Evolutionary conservation across 1,140 invertebrate species (phyloP), one percentile per base, ranked within the genome.

Genomic region (Achatina immaculata): DNA sequence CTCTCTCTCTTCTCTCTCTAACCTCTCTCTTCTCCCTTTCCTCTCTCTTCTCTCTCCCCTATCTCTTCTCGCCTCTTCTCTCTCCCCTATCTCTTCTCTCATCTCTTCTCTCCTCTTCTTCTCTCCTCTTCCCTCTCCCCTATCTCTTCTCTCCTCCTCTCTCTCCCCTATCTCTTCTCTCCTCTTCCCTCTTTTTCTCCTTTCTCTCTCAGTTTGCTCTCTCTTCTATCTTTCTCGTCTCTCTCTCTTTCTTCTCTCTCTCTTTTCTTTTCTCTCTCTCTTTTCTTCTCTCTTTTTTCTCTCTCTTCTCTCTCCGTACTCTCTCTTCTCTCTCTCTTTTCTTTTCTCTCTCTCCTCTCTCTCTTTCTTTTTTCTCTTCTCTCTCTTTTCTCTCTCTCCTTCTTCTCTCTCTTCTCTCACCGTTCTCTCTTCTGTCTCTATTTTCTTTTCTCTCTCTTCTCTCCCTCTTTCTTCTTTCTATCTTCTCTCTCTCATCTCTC

Each of bases 121-220:
- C 19, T 69, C 40, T 69, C 7, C 36, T 34, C 1, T 34, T 38
- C 1, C 38, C 34, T 2, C 34, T 38, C 34, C 1, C 34, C 38
- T 19, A 19, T 16, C 38, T 0, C 6, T 36, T 72, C 40, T 43
- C 4, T 38, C 69, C 38, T 28, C 1, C 69, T 72, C 40, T 72
- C 69, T 72, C 69, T 72, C 69, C 38, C 34, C 43, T 42, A 28
- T 42, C n/a, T 28, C n/a, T 28, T 45, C 24, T 74, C 72, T 74
- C 34, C n/a, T 6, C 31, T 14, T 9, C n/a, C 43, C 31, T 45
- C 72, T 43, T 45, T 31, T 1, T 45, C 28, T 74, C 14, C 24
- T 45, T 28, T 24, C 24, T 48, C 43, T 31, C n/a, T 48, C 19
- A 7, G 7, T 48, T 19, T 48, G 7, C 45, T 48, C 19, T 36